Conservation (phyloP, 30 jellyfish, hydroid and myxozoan genomes). For the Cassiopea andromeda region DNA sequence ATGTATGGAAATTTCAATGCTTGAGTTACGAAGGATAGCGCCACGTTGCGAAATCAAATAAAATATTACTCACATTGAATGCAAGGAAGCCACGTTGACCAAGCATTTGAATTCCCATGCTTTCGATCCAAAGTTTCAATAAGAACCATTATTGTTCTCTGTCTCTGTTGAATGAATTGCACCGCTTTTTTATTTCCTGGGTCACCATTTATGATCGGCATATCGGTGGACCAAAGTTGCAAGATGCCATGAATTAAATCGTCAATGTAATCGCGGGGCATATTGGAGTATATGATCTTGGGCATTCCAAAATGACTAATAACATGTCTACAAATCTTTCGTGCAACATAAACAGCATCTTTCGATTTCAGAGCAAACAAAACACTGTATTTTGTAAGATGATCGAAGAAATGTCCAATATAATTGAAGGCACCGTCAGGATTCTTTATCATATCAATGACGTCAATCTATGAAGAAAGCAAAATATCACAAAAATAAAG, state of each 20-base stretch:
- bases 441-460: conserved; percentile 80
- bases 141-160: conserved; percentile 78
- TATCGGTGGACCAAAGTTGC: conserved; percentile 94
- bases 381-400: conserved; percentile 88
- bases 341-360: conserved; percentile 80
- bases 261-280: conserved; percentile 76
- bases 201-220: conserved; percentile 88
- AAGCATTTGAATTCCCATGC: conserved; percentile 62
- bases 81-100: conserved; percentile 98
- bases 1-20: too few relatives aligned
- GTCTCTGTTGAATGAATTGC: conserved; percentile 82
- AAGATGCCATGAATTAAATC: conserved; percentile 75
- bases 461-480: conserved; percentile 66
- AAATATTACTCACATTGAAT: conserved; percentile 83
- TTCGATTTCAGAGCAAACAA: conserved; percentile 82
- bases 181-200: conserved; percentile 71
- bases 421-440: conserved; percentile 90
- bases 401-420: conserved; percentile 95
- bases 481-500: not conserved
- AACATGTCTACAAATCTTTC: conserved; percentile 89
- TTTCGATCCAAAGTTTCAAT: conserved; percentile 87
- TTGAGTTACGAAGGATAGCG: not conserved
- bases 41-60: not conserved
- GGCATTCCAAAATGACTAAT: conserved; percentile 94
- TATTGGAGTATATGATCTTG: conserved; percentile 78